Conservation (phyloP, 2,888 invertebrate genomes). For the Busseola fusca region DNA sequence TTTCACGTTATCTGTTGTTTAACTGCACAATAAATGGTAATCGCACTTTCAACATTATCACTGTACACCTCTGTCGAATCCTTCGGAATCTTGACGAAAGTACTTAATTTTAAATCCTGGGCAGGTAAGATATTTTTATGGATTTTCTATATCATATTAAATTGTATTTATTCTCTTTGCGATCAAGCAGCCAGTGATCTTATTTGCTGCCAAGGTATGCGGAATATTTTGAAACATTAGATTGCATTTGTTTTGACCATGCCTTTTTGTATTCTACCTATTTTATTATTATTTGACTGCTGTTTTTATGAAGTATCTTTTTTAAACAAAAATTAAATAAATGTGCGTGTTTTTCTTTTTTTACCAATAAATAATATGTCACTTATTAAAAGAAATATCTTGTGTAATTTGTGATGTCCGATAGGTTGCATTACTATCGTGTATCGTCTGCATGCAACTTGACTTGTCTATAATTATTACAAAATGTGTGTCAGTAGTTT, state of each 20-base stretch:
- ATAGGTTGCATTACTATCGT: constrained; percentile 50
- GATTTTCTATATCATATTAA: constrained; percentile 60
- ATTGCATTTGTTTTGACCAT: constrained; percentile 55
- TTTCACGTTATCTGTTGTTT: constrained; percentile 28
- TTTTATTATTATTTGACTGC: constrained; percentile 30
- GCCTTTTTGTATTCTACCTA: constrained; percentile 33
- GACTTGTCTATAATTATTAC: constrained; percentile 33
- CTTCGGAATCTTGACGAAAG: background rate
- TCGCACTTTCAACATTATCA: constrained; percentile 38
- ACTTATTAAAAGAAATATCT: constrained; percentile 10
- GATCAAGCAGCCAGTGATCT: constrained; percentile 87
- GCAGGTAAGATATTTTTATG: constrained; percentile 38
- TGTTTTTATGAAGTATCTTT: constrained; percentile 28
- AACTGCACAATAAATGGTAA: constrained; percentile 36
- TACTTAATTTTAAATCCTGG: background rate
- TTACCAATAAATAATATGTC: background rate
- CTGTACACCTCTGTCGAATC: constrained; percentile 17
- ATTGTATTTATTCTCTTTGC: constrained; percentile 83
- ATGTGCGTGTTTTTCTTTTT: constrained; percentile 6
- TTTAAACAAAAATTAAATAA: background rate
- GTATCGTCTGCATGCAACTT: constrained; percentile 59
- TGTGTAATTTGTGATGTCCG: constrained; percentile 34
- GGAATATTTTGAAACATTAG: constrained; percentile 59
- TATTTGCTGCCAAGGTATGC: constrained; percentile 89
- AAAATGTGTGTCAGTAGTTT: constrained; percentile 38